Conservation (phyloP, 2,113 vertebrate species). For the Thermophis baileyi region DNA sequence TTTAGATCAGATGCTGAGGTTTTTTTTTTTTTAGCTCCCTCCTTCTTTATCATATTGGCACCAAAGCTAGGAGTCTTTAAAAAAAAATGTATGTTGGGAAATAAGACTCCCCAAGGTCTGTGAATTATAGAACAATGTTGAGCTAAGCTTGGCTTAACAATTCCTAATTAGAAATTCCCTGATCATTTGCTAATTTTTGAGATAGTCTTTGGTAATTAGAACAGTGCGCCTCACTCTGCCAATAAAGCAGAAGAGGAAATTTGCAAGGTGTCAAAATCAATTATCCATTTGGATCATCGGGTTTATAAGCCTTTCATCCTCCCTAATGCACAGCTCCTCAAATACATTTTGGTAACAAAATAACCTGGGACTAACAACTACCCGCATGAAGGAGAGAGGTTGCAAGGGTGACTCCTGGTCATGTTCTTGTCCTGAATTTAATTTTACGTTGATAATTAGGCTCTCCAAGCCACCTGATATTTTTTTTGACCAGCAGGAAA, state of each 20-base stretch:
- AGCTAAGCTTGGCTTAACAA: constrained; percentile 78
- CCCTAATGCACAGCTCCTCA: constrained; percentile 67
- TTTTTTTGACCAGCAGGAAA: constrained; percentile 83
- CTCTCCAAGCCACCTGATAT: constrained; percentile 81
- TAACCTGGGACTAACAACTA: constrained; percentile 68
- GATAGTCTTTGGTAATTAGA: constrained; percentile 79
- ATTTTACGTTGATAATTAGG: constrained; percentile 88
- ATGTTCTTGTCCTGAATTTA: constrained; percentile 71
- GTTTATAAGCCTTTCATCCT: constrained; percentile 44
- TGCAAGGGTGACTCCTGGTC: constrained; percentile 63
- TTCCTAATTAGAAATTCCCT: constrained; percentile 80
- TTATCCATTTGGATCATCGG: constrained; percentile 50
- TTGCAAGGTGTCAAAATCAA: constrained; percentile 36
- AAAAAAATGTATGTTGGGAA: constrained; percentile 71
- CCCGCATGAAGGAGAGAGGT: constrained; percentile 63
- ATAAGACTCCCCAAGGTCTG: constrained; percentile 72
- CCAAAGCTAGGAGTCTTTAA: constrained; percentile 14
- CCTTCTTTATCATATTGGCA: not conserved
- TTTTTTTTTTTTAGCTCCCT: not conserved
- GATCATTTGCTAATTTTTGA: constrained; percentile 70
- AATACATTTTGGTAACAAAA: constrained; percentile 79
- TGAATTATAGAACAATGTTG: constrained; percentile 68
- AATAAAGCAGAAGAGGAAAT: constrained; percentile 38
- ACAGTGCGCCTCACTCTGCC: constrained; percentile 53
- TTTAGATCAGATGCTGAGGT: not conserved